Percentiles rank a stretch among this genome's conserved stretches.
Conservation (phyloP, 2,113 vertebrate genomes). For the Zosterops lateralis region DNA sequence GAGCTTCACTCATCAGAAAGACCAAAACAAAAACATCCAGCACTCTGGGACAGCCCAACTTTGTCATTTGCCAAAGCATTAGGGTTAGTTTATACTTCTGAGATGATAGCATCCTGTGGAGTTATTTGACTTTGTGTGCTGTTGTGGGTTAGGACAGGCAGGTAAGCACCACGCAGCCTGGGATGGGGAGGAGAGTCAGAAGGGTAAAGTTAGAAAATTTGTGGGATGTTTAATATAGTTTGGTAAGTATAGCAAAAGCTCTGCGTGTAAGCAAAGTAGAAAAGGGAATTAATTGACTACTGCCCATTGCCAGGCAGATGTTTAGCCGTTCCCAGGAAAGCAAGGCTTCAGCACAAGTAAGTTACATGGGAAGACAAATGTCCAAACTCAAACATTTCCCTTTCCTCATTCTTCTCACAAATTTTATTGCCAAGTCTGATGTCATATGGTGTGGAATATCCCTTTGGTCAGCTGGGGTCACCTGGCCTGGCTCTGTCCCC, state of each 20-base stretch:
- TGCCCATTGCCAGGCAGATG: neutral
- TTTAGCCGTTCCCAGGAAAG: neutral
- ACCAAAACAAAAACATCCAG: neutral
- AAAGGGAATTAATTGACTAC: neutral
- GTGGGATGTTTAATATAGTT: neutral
- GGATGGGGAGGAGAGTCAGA: neutral
- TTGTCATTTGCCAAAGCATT: neutral
- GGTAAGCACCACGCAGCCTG: accelerated
- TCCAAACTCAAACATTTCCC: neutral
- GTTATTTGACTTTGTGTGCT: neutral
- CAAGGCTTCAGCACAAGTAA: accelerated
- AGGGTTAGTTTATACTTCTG: neutral
- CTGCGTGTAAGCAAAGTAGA: neutral
- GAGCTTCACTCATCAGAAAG: constrained; percentile 5
- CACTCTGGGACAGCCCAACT: neutral
- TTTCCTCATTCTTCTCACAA: neutral
- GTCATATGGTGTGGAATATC: neutral
- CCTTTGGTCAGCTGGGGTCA: neutral
- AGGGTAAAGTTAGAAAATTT: neutral
- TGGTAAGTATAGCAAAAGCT: neutral
- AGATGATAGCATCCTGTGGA: neutral
- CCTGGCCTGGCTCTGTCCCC: neutral
- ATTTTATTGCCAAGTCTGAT: neutral
- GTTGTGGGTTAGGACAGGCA: neutral
- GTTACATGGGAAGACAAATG: neutral